Evolutionary conservation across 2,888 invertebrate species (phyloP), one percentile per base, ranked within the genome.

Genomic region (Gari tellinella): DNA sequence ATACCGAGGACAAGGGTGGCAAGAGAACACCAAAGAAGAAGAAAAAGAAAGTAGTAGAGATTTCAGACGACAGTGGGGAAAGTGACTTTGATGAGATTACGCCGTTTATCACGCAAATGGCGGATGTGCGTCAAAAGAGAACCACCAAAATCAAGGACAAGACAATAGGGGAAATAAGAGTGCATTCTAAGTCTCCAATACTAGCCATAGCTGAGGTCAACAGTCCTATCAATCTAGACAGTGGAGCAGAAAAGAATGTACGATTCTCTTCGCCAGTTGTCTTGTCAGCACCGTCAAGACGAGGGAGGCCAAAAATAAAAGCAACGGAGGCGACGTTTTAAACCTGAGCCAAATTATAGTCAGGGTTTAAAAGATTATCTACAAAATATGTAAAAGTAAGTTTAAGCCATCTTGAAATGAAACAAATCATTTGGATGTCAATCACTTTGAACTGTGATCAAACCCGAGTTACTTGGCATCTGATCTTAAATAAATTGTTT

Each of bases 61-160:
- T 26, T n/a, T 41, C 46, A 23, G 55, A 68, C 10, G 72, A 72
- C 12, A 61, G 56, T 60, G 68, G 58, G 0, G 78, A 57, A 14
- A 79, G 77, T 65, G 80, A 81, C 25, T 52, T 75, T 21, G 75
- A 72, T 4, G 70, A 73, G 7, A 51, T 78, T 0, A 78, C 84
- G 1, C 84, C 84, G 8, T 84, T 84, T 43, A 78, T 84, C 41
- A 84, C 84, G 19, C 84, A 84, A 63, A 84, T 84, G 84, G 84
- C 80, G 2, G 66, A 55, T 21, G 77, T 81, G 1, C 52, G 81
- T 17, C 61, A 65, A 15, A 72, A 45, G 43, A 64, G 45, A 45
- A 46, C 26, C 3, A 46, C 51, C 0, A 21, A 19, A 19, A 21
- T 58, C 14, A 49, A 62, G 10, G 62, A 66, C 43, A 53, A 62